Evolutionary conservation across 1,140 invertebrate species (phyloP).

Genomic region (Philotrypesis tridentata): DNA sequence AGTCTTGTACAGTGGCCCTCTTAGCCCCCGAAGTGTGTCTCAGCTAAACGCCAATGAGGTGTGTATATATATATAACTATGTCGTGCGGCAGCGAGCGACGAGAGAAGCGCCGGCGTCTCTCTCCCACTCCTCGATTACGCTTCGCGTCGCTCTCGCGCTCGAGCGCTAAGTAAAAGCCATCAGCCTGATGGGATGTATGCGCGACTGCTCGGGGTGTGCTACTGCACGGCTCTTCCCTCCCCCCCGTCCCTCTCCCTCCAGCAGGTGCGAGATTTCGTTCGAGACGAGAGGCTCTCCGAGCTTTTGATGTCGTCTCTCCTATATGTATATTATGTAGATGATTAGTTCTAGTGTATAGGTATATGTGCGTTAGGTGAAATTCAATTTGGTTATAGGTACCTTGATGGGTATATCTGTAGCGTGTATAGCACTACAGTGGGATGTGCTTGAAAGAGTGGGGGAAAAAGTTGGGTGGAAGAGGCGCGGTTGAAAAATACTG

Average conservation of each 20-base stretch:
- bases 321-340: not conserved
- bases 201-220: not conserved
- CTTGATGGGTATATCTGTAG: no score
- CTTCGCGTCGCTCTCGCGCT: not conserved
- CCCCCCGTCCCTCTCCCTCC: no score
- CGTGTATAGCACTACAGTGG: no score
- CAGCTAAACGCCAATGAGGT: not conserved
- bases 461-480: no score
- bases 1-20: no score
- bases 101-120: not conserved
- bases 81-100: not conserved
- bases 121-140: not conserved
- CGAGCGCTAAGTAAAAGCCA: conserved; percentile 16
- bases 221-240: no score
- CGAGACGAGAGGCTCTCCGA: no score
- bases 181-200: not conserved
- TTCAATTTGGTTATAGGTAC: no score
- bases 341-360: not conserved
- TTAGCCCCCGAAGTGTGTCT: not conserved
- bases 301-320: not conserved
- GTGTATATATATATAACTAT: no score
- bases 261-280: not conserved
- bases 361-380: no score
- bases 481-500: no score
- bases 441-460: no score